Base-by-base conservation (phyloP, 2,888 invertebrate species). In the Nymphalis c-album region DNA sequence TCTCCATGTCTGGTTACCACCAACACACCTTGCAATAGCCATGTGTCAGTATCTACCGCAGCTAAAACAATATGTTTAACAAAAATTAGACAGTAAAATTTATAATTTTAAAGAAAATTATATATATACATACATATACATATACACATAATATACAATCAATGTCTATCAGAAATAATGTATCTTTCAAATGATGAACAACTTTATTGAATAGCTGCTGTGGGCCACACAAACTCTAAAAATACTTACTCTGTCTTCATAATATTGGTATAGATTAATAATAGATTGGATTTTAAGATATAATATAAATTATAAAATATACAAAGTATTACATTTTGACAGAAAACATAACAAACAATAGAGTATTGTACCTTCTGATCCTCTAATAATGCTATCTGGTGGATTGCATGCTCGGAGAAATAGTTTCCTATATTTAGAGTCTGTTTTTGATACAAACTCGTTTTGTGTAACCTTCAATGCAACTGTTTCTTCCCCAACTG, bases 1-100 rank as follows among this genome's bases (percentile, higher is more conserved):
- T 98, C 98, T 0, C 98, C 98, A 82, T 98, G 98, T 18, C 98
- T 93, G 6, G 97, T 95, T 60, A 98, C 91, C 61, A 97, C 93
- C 51, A 97, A 83, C 3, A 96, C 93, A 7, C 96, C 96, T 80
- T 95, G 95, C 51, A 96, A 85, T 53, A 94, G 86, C 92, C 95
- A 94, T 65, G 94, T 93, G 18, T 93, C 93, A 73, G 91, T 91
- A 69, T 90, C 90, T 1, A 91, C 87, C 7, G 86, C 78, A 66
- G 86, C 92, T 90, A 70, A 46, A 80, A 78, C 26, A 47, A 51
- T 47, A 40, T 17, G 31, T 2, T 17, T 26, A 4, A 31, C n/a
- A 57, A 31, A 40, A 40, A 13, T 40, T 10, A 40, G 10, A 40
- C 40, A 13, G 10, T 40, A 2, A 1, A 40, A 40, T 40, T 40